Evolutionary conservation across 2,113 vertebrate species (phyloP), one percentile per base, ranked within the genome.

Genomic region (Grammomys dolichurus): DNA sequence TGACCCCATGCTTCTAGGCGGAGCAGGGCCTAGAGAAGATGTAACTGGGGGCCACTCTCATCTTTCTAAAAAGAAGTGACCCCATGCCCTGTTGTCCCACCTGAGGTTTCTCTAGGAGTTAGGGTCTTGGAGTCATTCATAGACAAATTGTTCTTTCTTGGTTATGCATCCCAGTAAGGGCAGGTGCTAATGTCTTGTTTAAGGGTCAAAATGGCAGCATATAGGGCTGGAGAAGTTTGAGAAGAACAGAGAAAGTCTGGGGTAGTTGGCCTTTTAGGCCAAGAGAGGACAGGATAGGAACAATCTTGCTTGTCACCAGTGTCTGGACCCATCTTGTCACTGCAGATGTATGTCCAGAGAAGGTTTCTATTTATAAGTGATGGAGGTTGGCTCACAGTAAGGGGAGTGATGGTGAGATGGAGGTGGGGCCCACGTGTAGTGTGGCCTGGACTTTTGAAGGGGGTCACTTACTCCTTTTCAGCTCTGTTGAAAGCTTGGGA

Each of bases 281-380:
- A 7, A 24, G 56, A 56, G 77, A 95, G 67, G 67, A 75, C 91
- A 48, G 73, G 77, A 78, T 63, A 89, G 86, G 92, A 89, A 89
- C 13, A 51, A 56, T 22, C 82, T 76, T 84, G 95, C 73, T 78
- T 22, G 5, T 54, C 36, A 89, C 77, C 87, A 56, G 73, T 58
- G 75, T 92, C 90, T 46, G 85, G 91, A 87, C 48, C 92, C 69
- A 28, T 95, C 94, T 78, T 98, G 97, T 91, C 80, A 92, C 70
- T 95, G 98, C 98, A 98, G 98, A 98, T 98, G 98, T 98, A 97
- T 96, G 98, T 92, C 94, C 98, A 95, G 98, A 97, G 97, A 98
- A 98, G 95, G 81, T 97, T 98, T 98, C 98, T 99, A 97, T 98
- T 99, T 98, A 98, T 98, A 98, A 97, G 97, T 94, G 48, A 80